These are phyloP conservation scores for Notothenia rossii DNA, from an alignment of 2,113 vertebrate species.

Conservation along the genomic window DNA sequence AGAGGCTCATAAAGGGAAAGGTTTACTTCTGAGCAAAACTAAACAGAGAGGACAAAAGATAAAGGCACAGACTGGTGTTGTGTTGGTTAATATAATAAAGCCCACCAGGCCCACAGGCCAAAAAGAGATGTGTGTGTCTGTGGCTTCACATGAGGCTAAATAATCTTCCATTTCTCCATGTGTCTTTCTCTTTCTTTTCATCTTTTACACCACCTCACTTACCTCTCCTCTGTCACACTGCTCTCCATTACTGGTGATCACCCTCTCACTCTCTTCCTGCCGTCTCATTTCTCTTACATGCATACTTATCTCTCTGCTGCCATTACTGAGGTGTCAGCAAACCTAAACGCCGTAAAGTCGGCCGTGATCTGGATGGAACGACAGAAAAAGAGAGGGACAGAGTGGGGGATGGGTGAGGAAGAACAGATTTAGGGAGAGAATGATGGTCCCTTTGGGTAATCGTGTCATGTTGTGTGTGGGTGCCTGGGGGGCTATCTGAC, in stretches of 20 bases:
- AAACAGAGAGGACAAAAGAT: conserved; percentile 38
- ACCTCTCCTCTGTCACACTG: background rate
- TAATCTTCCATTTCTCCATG: conserved; percentile 21
- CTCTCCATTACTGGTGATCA: conserved; percentile 18
- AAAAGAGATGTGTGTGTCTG: conserved; percentile 53
- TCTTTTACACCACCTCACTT: conserved; percentile 34
- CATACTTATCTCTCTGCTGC: conserved; percentile 53
- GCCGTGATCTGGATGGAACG: conserved; percentile 29
- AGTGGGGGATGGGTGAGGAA: background rate
- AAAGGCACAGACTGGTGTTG: conserved; percentile 38
- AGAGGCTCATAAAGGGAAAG: conserved; percentile 19
- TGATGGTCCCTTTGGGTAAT: conserved; percentile 32
- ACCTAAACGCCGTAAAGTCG: conserved; percentile 57
- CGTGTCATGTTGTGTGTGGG: conserved; percentile 33
- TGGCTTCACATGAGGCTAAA: conserved; percentile 32
- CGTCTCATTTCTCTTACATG: conserved; percentile 44
- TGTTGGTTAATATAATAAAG: conserved; percentile 76
- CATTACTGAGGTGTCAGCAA: conserved; percentile 67
- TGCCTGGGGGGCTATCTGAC: conserved; percentile 60
- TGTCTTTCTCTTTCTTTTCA: conserved; percentile 29
- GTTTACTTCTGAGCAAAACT: conserved; percentile 44
- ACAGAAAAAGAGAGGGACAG: background rate
- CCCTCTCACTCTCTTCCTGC: conserved; percentile 22
- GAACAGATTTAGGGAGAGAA: conserved; percentile 36
- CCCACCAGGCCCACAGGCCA: conserved; percentile 54